These are phyloP conservation scores for Antheraea assamensis DNA, from an alignment of 2,888 invertebrate genomes.

Conservation along the genomic window DNA sequence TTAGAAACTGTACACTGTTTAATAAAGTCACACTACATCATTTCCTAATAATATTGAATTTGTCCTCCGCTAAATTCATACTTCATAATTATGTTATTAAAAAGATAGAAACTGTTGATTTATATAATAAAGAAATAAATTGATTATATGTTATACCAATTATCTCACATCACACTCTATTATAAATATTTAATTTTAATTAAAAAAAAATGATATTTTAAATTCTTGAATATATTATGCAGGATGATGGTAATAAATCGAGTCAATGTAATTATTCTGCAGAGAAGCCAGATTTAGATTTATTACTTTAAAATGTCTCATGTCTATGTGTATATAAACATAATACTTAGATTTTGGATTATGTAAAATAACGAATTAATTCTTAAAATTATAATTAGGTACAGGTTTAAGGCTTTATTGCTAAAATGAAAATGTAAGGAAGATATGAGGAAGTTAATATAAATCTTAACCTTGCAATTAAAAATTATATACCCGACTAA, in stretches of 20 bases:
- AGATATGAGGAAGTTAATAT: not conserved
- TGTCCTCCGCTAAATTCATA: too few species aligned
- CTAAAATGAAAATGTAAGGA: too few species aligned
- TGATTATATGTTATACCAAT: not conserved
- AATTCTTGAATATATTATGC: conserved; percentile 2
- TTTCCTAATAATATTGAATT: too few species aligned
- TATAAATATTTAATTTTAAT: not conserved
- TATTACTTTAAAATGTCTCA: not conserved
- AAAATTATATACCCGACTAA: too few species aligned
- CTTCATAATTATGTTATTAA: too few species aligned
- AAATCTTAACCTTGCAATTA: not conserved
- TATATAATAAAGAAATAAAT: too few species aligned
- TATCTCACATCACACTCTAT: not conserved
- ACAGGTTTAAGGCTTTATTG: too few species aligned
- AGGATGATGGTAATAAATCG: conserved; percentile 29
- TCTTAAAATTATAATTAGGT: not conserved
- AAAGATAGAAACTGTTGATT: too few species aligned
- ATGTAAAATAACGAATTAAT: not conserved
- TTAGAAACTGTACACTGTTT: too few species aligned
- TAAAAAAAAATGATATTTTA: not conserved
- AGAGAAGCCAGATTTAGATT: not conserved
- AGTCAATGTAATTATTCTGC: conserved; percentile 20
- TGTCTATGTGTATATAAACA: not conserved
- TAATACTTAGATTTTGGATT: not conserved
- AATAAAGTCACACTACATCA: too few species aligned